Evolutionary conservation across 2,797 vertebrate species (phyloP).

Genomic region (Lophius americanus): DNA sequence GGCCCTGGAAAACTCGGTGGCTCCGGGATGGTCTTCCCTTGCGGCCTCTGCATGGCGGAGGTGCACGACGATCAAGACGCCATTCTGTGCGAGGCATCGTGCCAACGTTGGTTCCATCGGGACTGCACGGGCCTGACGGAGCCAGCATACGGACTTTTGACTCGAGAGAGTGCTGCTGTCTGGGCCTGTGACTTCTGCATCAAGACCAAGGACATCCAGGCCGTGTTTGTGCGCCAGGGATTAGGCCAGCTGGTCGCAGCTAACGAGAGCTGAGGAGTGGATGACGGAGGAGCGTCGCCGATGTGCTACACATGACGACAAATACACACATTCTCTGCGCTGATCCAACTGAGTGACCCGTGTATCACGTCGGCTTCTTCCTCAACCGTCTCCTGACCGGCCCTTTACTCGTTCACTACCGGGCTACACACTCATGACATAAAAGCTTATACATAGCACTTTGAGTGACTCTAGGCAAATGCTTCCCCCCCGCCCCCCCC

Average conservation of each 20-base stretch:
- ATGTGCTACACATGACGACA: constrained; percentile 36
- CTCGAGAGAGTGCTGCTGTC: constrained; percentile 92
- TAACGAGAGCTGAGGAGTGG: constrained; percentile 88
- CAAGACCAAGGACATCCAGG: constrained; percentile 98
- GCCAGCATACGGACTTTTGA: constrained; percentile 94
- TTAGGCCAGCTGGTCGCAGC: constrained; percentile 95
- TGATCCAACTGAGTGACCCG: constrained; percentile 52
- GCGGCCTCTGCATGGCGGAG: constrained; percentile 92
- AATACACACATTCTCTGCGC: constrained; percentile 51
- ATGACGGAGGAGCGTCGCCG: constrained; percentile 15
- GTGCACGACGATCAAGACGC: constrained; percentile 97
- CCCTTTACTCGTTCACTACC: constrained; percentile 72
- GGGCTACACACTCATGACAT: constrained; percentile 53
- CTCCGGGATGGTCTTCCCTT: constrained; percentile 86
- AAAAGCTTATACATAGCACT: constrained; percentile 74
- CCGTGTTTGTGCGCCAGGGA: constrained; percentile 93
- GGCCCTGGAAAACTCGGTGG: constrained; percentile 82
- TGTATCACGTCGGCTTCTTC: constrained; percentile 58
- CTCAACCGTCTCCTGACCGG: constrained; percentile 60
- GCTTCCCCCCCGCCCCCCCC: constrained; percentile 17
- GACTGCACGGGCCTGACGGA: constrained; percentile 98
- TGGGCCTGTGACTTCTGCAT: constrained; percentile 99
- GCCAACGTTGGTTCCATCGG: constrained; percentile 98
- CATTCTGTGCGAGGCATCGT: constrained; percentile 96
- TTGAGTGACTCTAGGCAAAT: constrained; percentile 71